Evolutionary conservation across 2,888 invertebrate species (phyloP).

Genomic region (Hyppa rectilinea): DNA sequence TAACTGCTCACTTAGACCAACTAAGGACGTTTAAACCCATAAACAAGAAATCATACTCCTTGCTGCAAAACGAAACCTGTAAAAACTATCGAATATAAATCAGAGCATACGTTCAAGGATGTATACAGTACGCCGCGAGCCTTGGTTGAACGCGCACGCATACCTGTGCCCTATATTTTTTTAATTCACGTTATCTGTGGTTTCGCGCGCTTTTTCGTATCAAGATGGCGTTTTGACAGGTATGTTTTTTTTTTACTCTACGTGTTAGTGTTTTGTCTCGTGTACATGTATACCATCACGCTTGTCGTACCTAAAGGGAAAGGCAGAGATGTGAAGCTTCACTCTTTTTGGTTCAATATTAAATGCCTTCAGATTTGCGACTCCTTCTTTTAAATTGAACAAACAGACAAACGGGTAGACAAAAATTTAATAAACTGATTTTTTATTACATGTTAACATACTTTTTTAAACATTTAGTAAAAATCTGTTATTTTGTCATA

Average conservation of each 20-base stretch:
- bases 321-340: background rate
- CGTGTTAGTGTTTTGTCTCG: background rate
- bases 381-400: background rate
- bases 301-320: too few species aligned
- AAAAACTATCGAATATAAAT: slow-evolving; percentile 50
- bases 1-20: background rate
- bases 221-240: slow-evolving; percentile 48
- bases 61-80: background rate
- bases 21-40: background rate
- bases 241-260: slow-evolving; percentile 9
- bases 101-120: slow-evolving; percentile 26
- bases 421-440: too few species aligned
- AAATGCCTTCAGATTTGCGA: background rate
- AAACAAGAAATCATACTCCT: background rate
- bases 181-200: slow-evolving; percentile 19
- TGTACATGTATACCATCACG: background rate
- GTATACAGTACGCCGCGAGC: slow-evolving; percentile 42
- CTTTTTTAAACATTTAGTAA: too few species aligned
- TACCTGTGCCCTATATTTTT: slow-evolving; percentile 28
- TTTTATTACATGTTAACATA: too few species aligned
- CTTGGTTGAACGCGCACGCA: slow-evolving; percentile 45
- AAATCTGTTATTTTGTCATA: too few species aligned
- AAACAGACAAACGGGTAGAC: too few species aligned
- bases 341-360: background rate
- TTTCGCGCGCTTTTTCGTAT: slow-evolving; percentile 50